Evolutionary conservation across 2,797 vertebrate species (phyloP), one percentile per base, ranked within the genome.

Genomic region (Apogon talboti): DNA sequence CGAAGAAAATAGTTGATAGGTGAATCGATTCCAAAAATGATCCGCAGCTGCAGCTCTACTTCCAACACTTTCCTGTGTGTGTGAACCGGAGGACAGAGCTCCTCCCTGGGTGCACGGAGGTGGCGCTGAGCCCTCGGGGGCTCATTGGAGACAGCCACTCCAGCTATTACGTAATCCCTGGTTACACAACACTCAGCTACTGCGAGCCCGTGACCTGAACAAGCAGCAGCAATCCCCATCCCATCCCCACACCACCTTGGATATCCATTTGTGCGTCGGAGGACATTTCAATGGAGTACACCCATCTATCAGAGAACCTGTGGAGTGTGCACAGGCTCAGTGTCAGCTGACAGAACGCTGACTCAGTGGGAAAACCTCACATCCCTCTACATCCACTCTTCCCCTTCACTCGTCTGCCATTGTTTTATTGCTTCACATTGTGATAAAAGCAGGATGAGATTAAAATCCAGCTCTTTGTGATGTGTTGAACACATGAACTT

Each of bases 181-280:
- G 59, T 92, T 92, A 92, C 76, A 82, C 82, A 92, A 93, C 83
- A 71, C 67, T 6, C 3, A 60, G 60, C 71, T 19, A 44, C 57
- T n/a, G 54, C 11, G 13, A 50, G 78, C 60, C 41, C 47, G 56
- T 53, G 79, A 84, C 78, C 62, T 71, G 63, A 65, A 58, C 69
- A 55, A 65, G 49, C 75, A 51, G 70, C 16, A 38, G 71, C 72
- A 66, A 78, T 61, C 67, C 66, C 57, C 42, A 6, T 56, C 45
- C 43, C 71, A 43, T 79, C 71, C 35, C 45, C 60, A 45, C 37
- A 28, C 49, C 60, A 11, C 51, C 4, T 70, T 38, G 9, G 14
- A 9, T 56, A 44, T 48, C 45, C 62, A 42, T 45, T 62, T 24
- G 59, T 42, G 52, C 49, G 8, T 42, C 8, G 13, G 53, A 52